Evolutionary conservation across 1,140 invertebrate species (phyloP).

Genomic region (Odontomachus brunneus): DNA sequence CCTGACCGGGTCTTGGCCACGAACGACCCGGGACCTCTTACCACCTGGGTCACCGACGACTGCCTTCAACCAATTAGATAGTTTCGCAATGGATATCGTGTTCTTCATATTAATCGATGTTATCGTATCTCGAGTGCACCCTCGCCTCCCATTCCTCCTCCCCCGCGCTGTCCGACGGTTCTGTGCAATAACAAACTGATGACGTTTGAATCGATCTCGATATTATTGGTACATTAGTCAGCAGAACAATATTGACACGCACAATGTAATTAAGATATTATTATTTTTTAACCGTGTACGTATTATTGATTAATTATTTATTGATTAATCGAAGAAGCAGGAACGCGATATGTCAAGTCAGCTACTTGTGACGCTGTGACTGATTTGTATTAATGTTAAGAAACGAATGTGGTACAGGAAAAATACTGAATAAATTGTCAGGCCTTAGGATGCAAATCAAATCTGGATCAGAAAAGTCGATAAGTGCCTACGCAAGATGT

Average conservation of each 20-base stretch:
- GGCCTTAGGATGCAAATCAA: no score
- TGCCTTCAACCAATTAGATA: slow-evolving; percentile 69
- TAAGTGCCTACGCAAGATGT: no score
- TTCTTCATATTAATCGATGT: slow-evolving; percentile 36
- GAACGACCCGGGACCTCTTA: slow-evolving; percentile 27
- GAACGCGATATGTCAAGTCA: no score
- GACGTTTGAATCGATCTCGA: background rate
- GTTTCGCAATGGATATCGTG: slow-evolving; percentile 52
- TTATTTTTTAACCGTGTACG: no score
- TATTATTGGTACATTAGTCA: background rate
- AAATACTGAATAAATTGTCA: no score
- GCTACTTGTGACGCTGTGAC: no score
- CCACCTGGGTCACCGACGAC: slow-evolving; percentile 60
- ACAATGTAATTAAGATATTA: background rate
- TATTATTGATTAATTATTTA: no score
- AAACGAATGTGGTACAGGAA: no score
- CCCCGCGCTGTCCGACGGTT: background rate
- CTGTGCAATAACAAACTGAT: background rate
- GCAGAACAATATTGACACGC: background rate
- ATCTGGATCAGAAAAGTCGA: no score
- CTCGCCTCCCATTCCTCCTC: background rate
- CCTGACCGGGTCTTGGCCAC: slow-evolving; percentile 14
- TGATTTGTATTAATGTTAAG: no score
- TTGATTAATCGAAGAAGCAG: no score
- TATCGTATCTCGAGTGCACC: slow-evolving; percentile 4